These are phyloP conservation scores for Microplitis mediator DNA, from an alignment of 1,140 invertebrate species.

Conservation along the genomic window DNA sequence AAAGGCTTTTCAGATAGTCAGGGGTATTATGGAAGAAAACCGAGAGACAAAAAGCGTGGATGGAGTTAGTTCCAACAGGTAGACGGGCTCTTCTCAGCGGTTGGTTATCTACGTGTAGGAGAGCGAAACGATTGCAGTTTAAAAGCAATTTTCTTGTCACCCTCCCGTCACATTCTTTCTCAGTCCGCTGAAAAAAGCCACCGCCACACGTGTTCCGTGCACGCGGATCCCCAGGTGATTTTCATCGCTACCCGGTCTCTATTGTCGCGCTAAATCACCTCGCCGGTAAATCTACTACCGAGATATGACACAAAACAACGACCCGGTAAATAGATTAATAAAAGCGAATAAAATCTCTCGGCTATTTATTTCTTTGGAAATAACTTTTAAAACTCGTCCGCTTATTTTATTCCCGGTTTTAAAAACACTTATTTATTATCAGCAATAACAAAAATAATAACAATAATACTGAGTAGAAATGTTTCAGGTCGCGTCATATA, in stretches of 20 bases:
- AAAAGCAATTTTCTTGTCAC: conserved; percentile 37
- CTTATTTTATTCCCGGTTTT: no score
- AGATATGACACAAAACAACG: not conserved
- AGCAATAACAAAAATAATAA: no score
- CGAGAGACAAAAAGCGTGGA: not conserved
- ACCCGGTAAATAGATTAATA: not conserved
- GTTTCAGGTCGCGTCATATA: no score
- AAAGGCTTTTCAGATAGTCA: no score
- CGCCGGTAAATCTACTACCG: not conserved
- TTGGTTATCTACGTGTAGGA: not conserved
- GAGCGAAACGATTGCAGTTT: conserved; percentile 34
- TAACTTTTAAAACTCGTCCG: no score
- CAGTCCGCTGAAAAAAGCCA: not conserved
- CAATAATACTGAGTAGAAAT: no score
- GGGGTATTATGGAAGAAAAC: no score
- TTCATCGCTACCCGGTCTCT: not conserved
- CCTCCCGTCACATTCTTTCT: conserved; percentile 25
- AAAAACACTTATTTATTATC: no score
- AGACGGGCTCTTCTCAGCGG: not conserved
- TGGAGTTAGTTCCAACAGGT: conserved; percentile 38
- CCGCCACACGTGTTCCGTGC: not conserved
- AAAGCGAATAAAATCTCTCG: no score
- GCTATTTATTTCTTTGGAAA: no score
- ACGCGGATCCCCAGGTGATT: not conserved
- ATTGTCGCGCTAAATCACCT: not conserved